Evolutionary conservation across 2,113 vertebrate genomes (phyloP), one percentile per base, ranked within the genome.

Genomic region (Typhlomys cinereus): DNA sequence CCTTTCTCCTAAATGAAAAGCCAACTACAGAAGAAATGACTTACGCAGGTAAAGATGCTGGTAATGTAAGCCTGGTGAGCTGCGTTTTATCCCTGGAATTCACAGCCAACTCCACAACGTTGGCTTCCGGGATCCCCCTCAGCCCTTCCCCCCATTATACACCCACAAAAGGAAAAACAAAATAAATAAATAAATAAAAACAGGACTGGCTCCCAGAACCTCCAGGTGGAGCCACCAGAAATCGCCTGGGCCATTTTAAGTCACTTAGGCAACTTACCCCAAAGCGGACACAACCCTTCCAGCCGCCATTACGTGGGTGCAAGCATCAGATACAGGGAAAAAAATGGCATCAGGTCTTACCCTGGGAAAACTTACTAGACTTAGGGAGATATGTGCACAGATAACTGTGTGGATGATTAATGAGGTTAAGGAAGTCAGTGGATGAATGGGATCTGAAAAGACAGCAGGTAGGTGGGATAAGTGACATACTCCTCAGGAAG

Each of bases 311-410:
- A 64, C 21, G 36, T 50, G 86, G 66, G 18, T 5, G 13, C 59
- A 41, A 54, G 69, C 69, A 59, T 87, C 66, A 74, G 31, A 59
- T 54, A 46, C 36, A 52, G 73, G 39, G n/a, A 50, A 31, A 36
- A n/a, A n/a, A n/a, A n/a, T n/a, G 44, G 59, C 46, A 27, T n/a
- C 76, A 36, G 86, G 71, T 70, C 75, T 46, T 93, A 91, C 86
- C 79, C 64, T 85, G 66, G 57, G 88, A 61, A 84, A 89, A 73
- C 12, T 44, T 66, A 48, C 64, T 71, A 54, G 78, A 89, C 50
- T 52, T 91, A 52, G 36, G 39, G 31, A 70, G 61, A 69, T 0
- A 34, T 1, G 57, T n/a, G 48, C 67, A 61, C 91, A 39, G 64
- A 69, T 76, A 62, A 54, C 5, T 90, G 94, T 67, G n/a, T 59